Conservation (phyloP, 2,888 invertebrate genomes). For the Eupelmus urozonus region DNA sequence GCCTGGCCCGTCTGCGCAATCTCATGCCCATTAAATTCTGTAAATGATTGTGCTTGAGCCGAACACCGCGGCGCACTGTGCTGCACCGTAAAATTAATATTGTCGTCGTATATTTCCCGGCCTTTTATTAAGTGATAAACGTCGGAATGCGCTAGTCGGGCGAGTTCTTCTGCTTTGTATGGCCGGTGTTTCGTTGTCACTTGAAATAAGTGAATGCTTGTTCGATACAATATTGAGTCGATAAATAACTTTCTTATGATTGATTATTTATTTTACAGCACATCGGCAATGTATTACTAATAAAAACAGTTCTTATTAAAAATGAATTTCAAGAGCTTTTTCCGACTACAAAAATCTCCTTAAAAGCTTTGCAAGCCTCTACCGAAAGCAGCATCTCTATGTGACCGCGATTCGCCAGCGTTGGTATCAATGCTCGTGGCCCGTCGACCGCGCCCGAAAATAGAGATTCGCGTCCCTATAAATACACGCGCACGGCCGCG, state of each 20-base stretch:
- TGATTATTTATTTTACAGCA: too few species aligned
- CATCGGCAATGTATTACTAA: too few species aligned
- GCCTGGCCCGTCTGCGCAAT: slow-evolving; percentile 30
- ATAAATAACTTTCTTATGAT: too few species aligned
- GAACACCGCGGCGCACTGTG: not conserved
- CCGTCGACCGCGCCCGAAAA: slow-evolving; percentile 6
- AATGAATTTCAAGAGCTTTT: too few species aligned
- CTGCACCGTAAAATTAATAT: slow-evolving; percentile 36
- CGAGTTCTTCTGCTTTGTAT: too few species aligned
- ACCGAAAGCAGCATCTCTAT: not conserved
- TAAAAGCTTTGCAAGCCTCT: not conserved
- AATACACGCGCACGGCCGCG: slow-evolving; percentile 25
- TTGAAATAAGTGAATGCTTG: too few species aligned
- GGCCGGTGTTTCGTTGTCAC: too few species aligned
- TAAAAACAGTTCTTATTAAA: too few species aligned
- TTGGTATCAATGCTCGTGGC: slow-evolving; percentile 44
- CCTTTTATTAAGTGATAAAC: slow-evolving; percentile 28
- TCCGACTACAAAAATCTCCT: not conserved
- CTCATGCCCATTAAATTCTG: slow-evolving; percentile 48
- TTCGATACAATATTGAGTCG: too few species aligned
- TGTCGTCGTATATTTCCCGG: slow-evolving; percentile 7
- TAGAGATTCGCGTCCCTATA: slow-evolving; percentile 25
- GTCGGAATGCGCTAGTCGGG: not conserved
- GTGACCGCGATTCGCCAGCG: slow-evolving; percentile 28
- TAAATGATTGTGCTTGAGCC: slow-evolving; percentile 37